Base-by-base conservation (phyloP, 1,140 invertebrate species). In the Drosophila tsacasi region DNA sequence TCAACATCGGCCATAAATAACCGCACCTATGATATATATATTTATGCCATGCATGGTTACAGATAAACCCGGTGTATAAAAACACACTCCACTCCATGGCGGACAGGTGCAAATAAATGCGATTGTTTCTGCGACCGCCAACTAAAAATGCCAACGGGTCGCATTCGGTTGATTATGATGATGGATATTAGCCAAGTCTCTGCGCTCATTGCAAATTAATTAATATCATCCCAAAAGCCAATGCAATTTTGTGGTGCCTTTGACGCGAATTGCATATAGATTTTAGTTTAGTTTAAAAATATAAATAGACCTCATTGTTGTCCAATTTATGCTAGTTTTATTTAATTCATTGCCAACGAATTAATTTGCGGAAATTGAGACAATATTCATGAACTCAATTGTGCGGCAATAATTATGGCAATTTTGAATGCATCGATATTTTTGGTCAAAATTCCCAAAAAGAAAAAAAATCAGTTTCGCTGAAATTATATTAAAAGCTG, bases 191-290 rank as follows among this genome's bases (percentile, higher is more conserved):
- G 60, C 73, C 49, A 78, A 83, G 73, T 72, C 55, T 65, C 59
- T 59, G 39, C 21, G 35, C 42, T 75, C 61, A 79, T 90, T 76
- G 71, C 44, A 74, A 90, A 85, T 82, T 85, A 89, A 89, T 89
- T 89, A 89, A 89, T 85, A 85, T 82, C 79, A 85, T 84, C 9
- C 21, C 72, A 74, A 91, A 85, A 76, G 39, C 71, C 72, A 84
- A 81, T 82, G 57, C 54, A 75, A 64, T 76, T 81, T 78, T 89
- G 84, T 35, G 84, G 81, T 76, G 67, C 78, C 71, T 89, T 89
- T 89, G 85, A 68, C 21, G 35, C 55, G 17, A 19, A 64, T 75
- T 77, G 76, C 49, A 46, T 79, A 60, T 59, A 71, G 46, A 78
- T 64, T 75, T 63, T 44, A 10, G 35, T 15, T 23, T 10, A 30